Evolutionary conservation across 2,888 invertebrate genomes (phyloP), one percentile per base, ranked within the genome.

Genomic region (Standfussiana lucernea): DNA sequence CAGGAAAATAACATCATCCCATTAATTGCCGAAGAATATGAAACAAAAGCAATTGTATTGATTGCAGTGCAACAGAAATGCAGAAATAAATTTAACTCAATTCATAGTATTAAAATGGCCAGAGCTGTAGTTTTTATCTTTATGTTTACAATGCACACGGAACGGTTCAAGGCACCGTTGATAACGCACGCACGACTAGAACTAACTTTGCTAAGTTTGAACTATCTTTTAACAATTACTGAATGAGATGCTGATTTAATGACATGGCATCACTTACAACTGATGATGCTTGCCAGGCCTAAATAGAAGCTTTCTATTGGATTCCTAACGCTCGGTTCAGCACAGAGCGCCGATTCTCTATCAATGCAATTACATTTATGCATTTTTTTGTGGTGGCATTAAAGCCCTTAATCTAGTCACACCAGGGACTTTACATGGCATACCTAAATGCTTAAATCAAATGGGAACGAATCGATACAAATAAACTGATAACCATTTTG

Each of bases 151-250:
- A 84, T 85, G 72, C 62, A 68, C 61, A 74, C 47, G 69, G 67
- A 78, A 70, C 67, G 78, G 86, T 86, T 85, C 88, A 86, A 78
- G 82, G 83, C 77, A 75, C 72, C 78, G 74, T 70, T 83, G 86
- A 86, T 86, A 85, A 83, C 75, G 71, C 53, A 75, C 28, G 69
- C 71, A 72, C 37, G 78, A 62, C 56, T 85, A 76, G 71, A 82
- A 72, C 62, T 53, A 64, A 71, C 72, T 75, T 32, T 28, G 47
- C 42, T 53, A 47, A 64, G 53, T 70, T 83, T 77, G 53, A 66
- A 70, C 73, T 71, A 64, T 47, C 56, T 32, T 76, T 61, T 40
- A 75, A 72, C 32, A 78, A 72, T 77, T 67, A 71, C 47, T 42
- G 32, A 35, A 24, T 21, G 11, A 65, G 18, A 24, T 28, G 21